These are phyloP conservation scores for Serripes groenlandicus DNA, from an alignment of 2,888 invertebrate genomes.

Conservation along the genomic window DNA sequence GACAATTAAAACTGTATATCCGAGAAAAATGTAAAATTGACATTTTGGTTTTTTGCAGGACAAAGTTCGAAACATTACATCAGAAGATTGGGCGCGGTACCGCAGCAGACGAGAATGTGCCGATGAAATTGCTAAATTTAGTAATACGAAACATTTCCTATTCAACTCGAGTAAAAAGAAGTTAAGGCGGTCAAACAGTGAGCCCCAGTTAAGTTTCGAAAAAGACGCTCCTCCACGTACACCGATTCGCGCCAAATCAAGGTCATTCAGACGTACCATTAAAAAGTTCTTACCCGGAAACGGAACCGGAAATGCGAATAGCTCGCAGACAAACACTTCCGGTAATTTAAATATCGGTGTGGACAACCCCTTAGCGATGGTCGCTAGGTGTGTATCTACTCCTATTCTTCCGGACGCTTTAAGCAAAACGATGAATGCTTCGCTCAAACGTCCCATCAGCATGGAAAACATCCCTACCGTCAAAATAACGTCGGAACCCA, in stretches of 20 bases:
- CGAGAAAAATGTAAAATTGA: too few relatives aligned
- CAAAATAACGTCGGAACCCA: conserved; percentile 73
- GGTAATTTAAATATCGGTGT: conserved; percentile 40
- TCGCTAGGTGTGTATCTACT: conserved; percentile 80
- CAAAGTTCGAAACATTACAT: conserved; percentile 90
- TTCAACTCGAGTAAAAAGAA: conserved; percentile 75
- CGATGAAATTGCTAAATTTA: conserved; percentile 91
- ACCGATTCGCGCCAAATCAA: conserved; percentile 58
- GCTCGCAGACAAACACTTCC: conserved; percentile 13
- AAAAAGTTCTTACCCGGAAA: conserved; percentile 75
- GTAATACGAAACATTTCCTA: conserved; percentile 82
- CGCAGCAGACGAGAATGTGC: conserved; percentile 91
- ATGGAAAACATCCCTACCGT: conserved; percentile 78
- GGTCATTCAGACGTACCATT: conserved; percentile 75
- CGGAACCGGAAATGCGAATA: conserved; percentile 34
- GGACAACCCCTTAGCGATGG: conserved; percentile 76
- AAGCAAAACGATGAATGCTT: conserved; percentile 52
- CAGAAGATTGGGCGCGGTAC: conserved; percentile 92
- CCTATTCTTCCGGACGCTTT: conserved; percentile 77
- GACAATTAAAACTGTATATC: too few relatives aligned
- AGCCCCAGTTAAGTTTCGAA: conserved; percentile 86
- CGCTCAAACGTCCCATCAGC: conserved; percentile 73
- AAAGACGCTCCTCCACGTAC: conserved; percentile 60
- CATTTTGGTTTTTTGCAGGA: too few relatives aligned
- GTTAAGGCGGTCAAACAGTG: conserved; percentile 88